These are phyloP conservation scores for Mesorhabditis belari DNA, from an alignment of 2,888 invertebrate species.

Conservation along the genomic window DNA sequence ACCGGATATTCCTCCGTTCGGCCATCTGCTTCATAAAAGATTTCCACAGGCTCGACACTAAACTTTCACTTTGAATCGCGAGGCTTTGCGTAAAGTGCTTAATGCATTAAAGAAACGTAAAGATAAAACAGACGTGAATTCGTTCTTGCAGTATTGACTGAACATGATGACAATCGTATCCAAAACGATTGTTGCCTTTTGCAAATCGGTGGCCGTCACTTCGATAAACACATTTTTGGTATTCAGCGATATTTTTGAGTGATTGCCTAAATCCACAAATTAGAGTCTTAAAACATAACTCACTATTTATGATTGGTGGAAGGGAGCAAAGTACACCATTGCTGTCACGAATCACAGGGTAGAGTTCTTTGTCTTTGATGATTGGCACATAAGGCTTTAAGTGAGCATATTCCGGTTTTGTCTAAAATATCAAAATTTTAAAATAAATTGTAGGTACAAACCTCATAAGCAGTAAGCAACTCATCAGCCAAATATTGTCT, in stretches of 20 bases:
- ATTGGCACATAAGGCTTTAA: constrained; percentile 88
- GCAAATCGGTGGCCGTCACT: constrained; percentile 89
- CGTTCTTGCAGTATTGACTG: constrained; percentile 73
- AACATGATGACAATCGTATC: constrained; percentile 93
- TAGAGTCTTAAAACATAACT: not conserved
- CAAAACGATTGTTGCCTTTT: constrained; percentile 84
- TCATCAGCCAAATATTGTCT: constrained; percentile 75
- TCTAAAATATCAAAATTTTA: constrained; percentile 60
- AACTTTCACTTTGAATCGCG: no score
- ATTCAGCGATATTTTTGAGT: constrained; percentile 81
- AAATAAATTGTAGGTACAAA: constrained; percentile 22
- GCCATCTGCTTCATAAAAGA: constrained; percentile 70
- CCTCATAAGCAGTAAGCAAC: constrained; percentile 82
- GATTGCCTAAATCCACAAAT: constrained; percentile 64
- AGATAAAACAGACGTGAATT: constrained; percentile 61
- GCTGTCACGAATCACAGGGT: constrained; percentile 87
- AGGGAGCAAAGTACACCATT: constrained; percentile 83
- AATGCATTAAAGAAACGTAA: no score
- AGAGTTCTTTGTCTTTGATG: constrained; percentile 82
- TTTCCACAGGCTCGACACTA: constrained; percentile 74
- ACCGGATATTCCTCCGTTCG: constrained; percentile 47
- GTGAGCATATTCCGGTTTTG: constrained; percentile 68
- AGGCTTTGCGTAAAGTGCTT: no score
- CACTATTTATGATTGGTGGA: constrained; percentile 90
- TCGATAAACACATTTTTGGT: constrained; percentile 97